Percentiles rank a stretch among this genome's conserved stretches.
Evolutionary conservation across 2,113 vertebrate genomes (phyloP).

Genomic region (Pholis gunnellus): DNA sequence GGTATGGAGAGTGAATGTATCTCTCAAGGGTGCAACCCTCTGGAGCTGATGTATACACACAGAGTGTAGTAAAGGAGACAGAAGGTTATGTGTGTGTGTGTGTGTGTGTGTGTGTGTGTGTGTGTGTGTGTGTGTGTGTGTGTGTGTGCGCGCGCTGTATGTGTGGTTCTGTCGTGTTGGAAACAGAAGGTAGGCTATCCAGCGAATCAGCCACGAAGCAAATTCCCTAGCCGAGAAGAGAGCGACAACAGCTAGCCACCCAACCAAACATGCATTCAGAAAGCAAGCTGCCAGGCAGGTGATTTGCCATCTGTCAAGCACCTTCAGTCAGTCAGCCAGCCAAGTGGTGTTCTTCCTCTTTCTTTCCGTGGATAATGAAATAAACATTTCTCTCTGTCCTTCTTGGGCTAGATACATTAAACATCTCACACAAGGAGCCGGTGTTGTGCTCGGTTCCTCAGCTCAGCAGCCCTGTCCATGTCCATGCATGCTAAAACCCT

Average conservation of each 20-base stretch:
- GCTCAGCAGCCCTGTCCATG: slow-evolving; percentile 23
- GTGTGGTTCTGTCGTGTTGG: slow-evolving; percentile 37
- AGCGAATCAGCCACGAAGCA: slow-evolving; percentile 31
- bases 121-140: not conserved
- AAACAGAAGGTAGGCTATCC: slow-evolving; percentile 63
- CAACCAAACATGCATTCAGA: slow-evolving; percentile 34
- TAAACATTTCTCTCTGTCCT: slow-evolving; percentile 5
- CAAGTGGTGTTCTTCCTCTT: slow-evolving; percentile 1
- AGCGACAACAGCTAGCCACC: slow-evolving; percentile 28
- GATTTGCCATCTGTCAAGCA: slow-evolving; percentile 57
- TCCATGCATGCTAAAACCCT: slow-evolving; percentile 35
- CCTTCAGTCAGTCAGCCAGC: not conserved
- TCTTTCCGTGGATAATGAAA: slow-evolving; percentile 33
- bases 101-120: not conserved
- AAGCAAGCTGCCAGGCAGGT: slow-evolving; percentile 49
- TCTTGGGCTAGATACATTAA: slow-evolving; percentile 10
- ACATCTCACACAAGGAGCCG: slow-evolving; percentile 9
- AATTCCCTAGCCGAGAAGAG: slow-evolving; percentile 42
- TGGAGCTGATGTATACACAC: slow-evolving; percentile 23
- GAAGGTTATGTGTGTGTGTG: slow-evolving; percentile 44
- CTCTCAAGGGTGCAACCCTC: slow-evolving; percentile 20
- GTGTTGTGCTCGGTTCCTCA: slow-evolving; percentile 18
- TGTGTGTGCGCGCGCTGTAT: slow-evolving; percentile 15
- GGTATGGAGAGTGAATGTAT: slow-evolving; percentile 3
- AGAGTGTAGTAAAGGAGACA: slow-evolving; percentile 36